Base-by-base conservation (phyloP, 2,888 invertebrate genomes). In the Latrodectus hesperus region DNA sequence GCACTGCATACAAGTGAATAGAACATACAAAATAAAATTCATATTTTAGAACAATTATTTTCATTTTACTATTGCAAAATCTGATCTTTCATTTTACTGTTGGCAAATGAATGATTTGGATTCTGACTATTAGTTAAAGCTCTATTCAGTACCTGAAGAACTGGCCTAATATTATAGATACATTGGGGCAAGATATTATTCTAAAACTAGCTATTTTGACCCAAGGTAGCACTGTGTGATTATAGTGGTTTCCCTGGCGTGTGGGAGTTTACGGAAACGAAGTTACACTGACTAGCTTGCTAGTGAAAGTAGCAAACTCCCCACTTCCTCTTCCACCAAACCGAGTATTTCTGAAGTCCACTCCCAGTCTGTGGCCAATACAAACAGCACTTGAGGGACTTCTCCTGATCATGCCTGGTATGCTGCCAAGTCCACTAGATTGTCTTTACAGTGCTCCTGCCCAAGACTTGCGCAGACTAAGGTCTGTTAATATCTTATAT, bases 401-500 rank as follows among this genome's bases (percentile, higher is more conserved):
- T 22, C n/a, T 52, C 67, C n/a, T 22, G 17, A 67, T 17, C 17
- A 67, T 67, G 52, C 9, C 8, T 73, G 73, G 53, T 53, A 73
- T 77, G 67, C 17, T 51, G 17, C n/a, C 10, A 17, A 67, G 67
- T 67, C 6, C 67, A 49, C 65, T 65, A 9, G 17, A 67, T 17
- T 77, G 17, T 77, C 65, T n/a, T 12, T 77, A 51, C 51, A 77
- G 67, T 65, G 65, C 17, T 17, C 53, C 53, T 73, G 4, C 12
- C 70, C 70, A 14, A 71, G 49, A 49, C 49, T 71, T 71, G 26
- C 70, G 26, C 49, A 71, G 70, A 38, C 49, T 38, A 0, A 49
- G 49, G 70, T 38, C 49, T 49, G 70, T 0, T 14, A 26, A 38
- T 14, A 22, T 49, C 49, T 71, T 38, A 49, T 16, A 0, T 71